phyloP scores from a whole-genome alignment of 2,797 vertebrate genomes.

The Otus scops region DNA sequence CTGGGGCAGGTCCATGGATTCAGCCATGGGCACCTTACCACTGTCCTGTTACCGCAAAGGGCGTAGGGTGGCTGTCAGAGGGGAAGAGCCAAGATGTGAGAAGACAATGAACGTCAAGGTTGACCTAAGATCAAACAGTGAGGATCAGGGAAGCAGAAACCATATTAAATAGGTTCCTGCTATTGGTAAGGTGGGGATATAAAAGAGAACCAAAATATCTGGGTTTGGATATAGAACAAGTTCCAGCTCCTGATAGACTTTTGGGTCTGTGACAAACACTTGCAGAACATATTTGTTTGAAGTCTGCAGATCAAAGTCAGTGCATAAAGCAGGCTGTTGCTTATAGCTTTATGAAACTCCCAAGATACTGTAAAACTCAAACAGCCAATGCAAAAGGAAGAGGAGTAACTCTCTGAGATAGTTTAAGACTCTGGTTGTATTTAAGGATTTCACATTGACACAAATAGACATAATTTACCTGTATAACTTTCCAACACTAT shows the following conservation, averaged over 20 bases:
- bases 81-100: not conserved
- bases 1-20: not conserved
- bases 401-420: not conserved
- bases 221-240: not conserved
- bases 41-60: not conserved
- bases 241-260: not conserved
- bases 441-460: not conserved
- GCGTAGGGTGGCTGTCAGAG: not conserved
- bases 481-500: not conserved
- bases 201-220: not conserved
- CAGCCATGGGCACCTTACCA: not conserved
- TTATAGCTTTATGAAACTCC: not conserved
- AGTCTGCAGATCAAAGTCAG: conserved; percentile 18
- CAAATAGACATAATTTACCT: not conserved
- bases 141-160: not conserved
- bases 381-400: not conserved
- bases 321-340: not conserved
- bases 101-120: rapidly evolving
- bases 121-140: rapidly evolving
- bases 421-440: not conserved
- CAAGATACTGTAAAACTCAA: not conserved
- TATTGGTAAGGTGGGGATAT: not conserved
- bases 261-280: not conserved
- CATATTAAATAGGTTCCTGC: not conserved
- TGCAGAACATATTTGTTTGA: not conserved